phyloP scores from a whole-genome alignment of 1,140 invertebrate genomes.

The Pseudomyrmex dendroicus region DNA sequence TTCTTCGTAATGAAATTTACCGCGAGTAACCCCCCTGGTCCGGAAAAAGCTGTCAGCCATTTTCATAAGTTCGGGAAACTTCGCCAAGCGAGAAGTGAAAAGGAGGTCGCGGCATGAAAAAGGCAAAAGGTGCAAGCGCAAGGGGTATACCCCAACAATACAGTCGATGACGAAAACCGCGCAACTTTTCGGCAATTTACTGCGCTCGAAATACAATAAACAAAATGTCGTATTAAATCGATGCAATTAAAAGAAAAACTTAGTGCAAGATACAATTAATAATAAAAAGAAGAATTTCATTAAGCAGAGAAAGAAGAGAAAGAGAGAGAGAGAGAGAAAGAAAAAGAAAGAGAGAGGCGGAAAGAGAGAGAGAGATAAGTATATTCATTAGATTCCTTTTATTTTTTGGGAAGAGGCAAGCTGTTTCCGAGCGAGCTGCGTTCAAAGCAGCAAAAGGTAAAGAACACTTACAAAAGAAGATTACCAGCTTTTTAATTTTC shows the following conservation, averaged over 20 bases:
- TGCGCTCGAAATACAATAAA: no score
- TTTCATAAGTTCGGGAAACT: conserved; percentile 70
- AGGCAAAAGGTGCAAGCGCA: conserved; percentile 48
- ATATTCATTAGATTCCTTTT: conserved; percentile 47
- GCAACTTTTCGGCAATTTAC: background rate
- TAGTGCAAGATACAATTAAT: conserved; percentile 17
- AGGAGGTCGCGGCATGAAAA: conserved; percentile 57
- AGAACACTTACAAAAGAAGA: conserved; percentile 52
- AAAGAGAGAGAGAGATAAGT: no score
- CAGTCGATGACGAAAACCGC: conserved; percentile 11
- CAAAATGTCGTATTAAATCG: background rate
- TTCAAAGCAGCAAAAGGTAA: conserved; percentile 37
- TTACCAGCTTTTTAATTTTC: conserved; percentile 61
- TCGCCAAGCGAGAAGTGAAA: conserved; percentile 62
- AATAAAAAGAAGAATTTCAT: conserved; percentile 16
- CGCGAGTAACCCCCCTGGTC: conserved; percentile 56
- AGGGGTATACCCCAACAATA: conserved; percentile 12
- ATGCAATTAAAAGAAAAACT: background rate
- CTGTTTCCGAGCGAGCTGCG: conserved; percentile 34
- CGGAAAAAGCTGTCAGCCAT: conserved; percentile 70
- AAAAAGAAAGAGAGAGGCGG: no score
- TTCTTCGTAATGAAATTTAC: conserved; percentile 57
- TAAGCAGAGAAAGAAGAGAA: background rate
- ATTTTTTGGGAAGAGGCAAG: conserved; percentile 35
- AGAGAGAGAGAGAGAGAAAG: background rate